A percentile compares a stretch with the other conserved stretches of the same genome.
Conservation (phyloP, 1,140 invertebrate species). For the Calliopsis andreniformis region DNA sequence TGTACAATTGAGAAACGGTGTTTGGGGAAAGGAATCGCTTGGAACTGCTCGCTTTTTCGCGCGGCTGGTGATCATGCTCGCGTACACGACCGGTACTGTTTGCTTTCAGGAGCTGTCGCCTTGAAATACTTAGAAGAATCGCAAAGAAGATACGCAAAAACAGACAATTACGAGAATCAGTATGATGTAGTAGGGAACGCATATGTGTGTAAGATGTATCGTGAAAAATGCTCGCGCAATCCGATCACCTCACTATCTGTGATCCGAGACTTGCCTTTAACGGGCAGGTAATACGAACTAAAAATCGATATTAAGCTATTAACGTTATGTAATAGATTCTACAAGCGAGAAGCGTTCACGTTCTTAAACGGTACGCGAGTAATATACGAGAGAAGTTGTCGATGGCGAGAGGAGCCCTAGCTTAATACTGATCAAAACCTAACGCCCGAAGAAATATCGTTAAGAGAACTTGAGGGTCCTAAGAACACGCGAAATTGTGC, state of each 20-base stretch:
- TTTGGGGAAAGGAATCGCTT: not conserved
- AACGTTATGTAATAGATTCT: conserved; percentile 60
- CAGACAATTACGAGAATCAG: conserved; percentile 58
- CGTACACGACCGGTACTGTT: conserved; percentile 77
- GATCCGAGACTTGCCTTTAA: conserved; percentile 75
- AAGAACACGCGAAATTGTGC: not conserved
- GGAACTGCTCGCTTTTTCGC: conserved; percentile 13
- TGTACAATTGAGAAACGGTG: not conserved
- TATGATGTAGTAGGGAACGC: conserved; percentile 55
- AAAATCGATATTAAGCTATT: conserved; percentile 78
- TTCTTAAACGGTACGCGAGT: not conserved
- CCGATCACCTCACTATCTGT: conserved; percentile 81
- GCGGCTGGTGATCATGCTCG: conserved; percentile 58
- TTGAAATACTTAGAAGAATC: conserved; percentile 80
- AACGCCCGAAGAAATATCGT: not conserved
- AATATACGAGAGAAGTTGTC: no score
- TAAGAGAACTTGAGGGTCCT: not conserved
- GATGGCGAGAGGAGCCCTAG: no score
- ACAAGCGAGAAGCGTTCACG: conserved; percentile 57
- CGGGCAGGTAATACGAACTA: conserved; percentile 78
- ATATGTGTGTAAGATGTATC: conserved; percentile 64
- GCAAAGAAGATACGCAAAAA: conserved; percentile 69
- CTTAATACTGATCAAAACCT: no score
- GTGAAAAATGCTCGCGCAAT: conserved; percentile 76
- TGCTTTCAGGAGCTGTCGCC: conserved; percentile 82